Percentiles rank a stretch among this genome's conserved stretches.
phyloP scores from a whole-genome alignment of 64 coral and sea anemone genomes.

The Montipora capricornis region DNA sequence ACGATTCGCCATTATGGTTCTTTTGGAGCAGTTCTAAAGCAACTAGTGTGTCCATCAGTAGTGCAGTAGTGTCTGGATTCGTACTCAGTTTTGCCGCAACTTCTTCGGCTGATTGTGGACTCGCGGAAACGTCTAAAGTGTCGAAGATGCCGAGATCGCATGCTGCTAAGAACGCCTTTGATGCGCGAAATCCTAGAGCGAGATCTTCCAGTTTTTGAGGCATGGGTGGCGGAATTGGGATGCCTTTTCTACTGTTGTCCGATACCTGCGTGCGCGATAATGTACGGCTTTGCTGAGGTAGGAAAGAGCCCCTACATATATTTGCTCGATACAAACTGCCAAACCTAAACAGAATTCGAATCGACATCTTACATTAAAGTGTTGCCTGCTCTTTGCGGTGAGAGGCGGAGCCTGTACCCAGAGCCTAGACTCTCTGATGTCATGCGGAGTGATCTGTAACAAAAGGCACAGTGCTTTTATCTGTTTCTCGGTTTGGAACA shows the following conservation, averaged over 20 bases:
- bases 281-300: background rate
- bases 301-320: background rate
- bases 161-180: no score
- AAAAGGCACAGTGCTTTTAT: no score
- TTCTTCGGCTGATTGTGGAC: slow-evolving; percentile 19
- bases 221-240: slow-evolving; percentile 14
- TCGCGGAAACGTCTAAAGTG: slow-evolving; percentile 31
- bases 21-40: slow-evolving; percentile 61
- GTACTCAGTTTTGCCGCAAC: slow-evolving; percentile 40
- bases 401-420: no score
- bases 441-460: no score
- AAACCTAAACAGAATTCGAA: background rate
- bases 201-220: slow-evolving; percentile 34
- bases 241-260: background rate
- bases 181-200: no score
- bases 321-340: background rate
- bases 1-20: background rate
- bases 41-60: slow-evolving; percentile 52
- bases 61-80: slow-evolving; percentile 44
- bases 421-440: no score
- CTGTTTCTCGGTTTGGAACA: no score
- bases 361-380: no score
- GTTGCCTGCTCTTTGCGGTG: no score
- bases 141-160: no score
- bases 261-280: background rate